These are phyloP conservation scores for Leptoclinus maculatus DNA, from an alignment of 2,797 vertebrate genomes.

Conservation along the genomic window DNA sequence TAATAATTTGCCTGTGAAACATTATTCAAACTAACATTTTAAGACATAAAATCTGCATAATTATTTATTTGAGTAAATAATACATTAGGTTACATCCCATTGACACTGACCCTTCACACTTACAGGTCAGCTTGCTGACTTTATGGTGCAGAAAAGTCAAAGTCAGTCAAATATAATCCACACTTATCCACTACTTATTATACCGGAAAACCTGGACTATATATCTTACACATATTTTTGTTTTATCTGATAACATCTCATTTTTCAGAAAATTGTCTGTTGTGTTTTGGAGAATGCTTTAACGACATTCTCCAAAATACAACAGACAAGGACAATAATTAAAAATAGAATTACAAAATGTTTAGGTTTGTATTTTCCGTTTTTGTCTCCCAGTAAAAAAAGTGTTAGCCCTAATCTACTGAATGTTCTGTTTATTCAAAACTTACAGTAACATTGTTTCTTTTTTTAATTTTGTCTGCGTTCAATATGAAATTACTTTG, in stretches of 20 bases:
- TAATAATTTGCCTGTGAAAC: not conserved
- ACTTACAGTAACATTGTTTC: not conserved
- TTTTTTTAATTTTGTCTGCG: not conserved
- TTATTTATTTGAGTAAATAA: not conserved
- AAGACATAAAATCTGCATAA: not conserved
- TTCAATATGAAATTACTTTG: not conserved
- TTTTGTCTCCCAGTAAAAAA: not conserved
- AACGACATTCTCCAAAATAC: not conserved
- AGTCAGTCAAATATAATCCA: not conserved
- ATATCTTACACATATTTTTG: not conserved
- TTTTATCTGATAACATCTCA: not conserved
- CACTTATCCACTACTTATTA: not conserved
- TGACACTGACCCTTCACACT: constrained; percentile 4
- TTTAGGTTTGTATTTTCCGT: not conserved
- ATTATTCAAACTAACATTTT: not conserved
- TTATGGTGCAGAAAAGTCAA: not conserved
- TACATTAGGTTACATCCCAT: not conserved
- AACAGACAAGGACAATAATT: not conserved
- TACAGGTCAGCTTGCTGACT: not conserved
- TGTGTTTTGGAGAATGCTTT: not conserved
- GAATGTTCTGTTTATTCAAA: not conserved
- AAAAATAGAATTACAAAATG: not conserved
- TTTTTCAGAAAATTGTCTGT: not conserved
- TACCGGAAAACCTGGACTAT: not conserved
- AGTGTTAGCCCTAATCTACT: not conserved